Evolutionary conservation across 2,888 invertebrate species (phyloP).

Genomic region (Scaptodrosophila latifasciaeformis): DNA sequence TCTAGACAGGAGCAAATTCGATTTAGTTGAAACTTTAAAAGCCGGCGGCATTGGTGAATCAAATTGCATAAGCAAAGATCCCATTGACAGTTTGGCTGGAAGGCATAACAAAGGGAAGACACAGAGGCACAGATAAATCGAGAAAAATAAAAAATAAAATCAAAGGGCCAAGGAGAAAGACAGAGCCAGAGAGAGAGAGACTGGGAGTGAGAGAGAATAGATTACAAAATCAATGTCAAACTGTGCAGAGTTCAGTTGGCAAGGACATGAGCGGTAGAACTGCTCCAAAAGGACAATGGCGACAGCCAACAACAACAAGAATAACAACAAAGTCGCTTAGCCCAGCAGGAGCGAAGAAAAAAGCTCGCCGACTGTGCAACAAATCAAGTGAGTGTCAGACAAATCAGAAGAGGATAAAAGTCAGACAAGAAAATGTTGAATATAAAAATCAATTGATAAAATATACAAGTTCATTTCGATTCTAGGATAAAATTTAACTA

Average conservation of each 20-base stretch:
- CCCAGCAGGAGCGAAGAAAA: neutral
- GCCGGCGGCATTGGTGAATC: conserved; percentile 13
- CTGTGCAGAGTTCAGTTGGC: conserved; percentile 44
- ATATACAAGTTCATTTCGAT: conserved; percentile 1
- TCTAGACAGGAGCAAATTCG: too few species aligned
- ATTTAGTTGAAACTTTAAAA: too few species aligned
- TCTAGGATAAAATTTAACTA: neutral
- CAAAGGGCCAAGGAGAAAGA: neutral
- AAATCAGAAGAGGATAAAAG: neutral
- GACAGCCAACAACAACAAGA: too few species aligned
- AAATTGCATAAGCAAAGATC: conserved; percentile 38
- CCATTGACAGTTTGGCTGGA: conserved; percentile 47
- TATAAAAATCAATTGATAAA: conserved; percentile 24
- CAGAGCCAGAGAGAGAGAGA: conserved; percentile 10
- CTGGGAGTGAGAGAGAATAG: too few species aligned
- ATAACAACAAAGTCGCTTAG: too few species aligned
- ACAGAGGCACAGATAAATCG: neutral
- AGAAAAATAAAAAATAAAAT: neutral
- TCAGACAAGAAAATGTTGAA: too few species aligned
- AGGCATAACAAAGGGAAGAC: conserved; percentile 16
- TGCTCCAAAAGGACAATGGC: too few species aligned
- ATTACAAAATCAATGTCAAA: conserved; percentile 59
- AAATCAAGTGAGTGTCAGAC: conserved; percentile 1
- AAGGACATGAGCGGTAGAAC: conserved; percentile 44
- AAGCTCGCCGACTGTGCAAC: neutral